Percentiles rank a stretch among this genome's conserved stretches.
Evolutionary conservation across 2,797 vertebrate species (phyloP).

Genomic region (Urosaurus nigricauda): DNA sequence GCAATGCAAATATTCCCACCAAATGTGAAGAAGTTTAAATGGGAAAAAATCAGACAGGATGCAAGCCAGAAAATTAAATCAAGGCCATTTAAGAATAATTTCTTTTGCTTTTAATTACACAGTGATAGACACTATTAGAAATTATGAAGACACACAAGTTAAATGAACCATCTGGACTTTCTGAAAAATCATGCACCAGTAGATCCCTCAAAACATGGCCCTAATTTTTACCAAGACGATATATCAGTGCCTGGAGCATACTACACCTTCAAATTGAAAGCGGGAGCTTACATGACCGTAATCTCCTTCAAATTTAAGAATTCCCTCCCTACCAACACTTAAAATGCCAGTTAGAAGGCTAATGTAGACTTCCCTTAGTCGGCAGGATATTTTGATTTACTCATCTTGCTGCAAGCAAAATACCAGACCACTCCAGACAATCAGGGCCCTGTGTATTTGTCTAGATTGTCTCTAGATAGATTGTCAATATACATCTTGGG

Average conservation of each 20-base stretch:
- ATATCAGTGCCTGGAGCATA: neutral
- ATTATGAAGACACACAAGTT: neutral
- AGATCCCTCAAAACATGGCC: neutral
- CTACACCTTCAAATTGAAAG: neutral
- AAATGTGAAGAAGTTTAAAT: conserved; percentile 5
- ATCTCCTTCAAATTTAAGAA: neutral
- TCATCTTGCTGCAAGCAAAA: conserved; percentile 3
- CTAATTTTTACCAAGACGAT: neutral
- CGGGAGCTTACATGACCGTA: neutral
- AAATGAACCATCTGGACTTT: neutral
- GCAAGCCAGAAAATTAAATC: neutral
- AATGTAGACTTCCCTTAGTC: neutral
- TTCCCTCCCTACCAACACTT: neutral
- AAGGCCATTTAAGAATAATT: neutral
- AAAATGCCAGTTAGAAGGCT: neutral
- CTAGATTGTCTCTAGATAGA: neutral
- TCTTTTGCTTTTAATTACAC: neutral
- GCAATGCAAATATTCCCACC: neutral
- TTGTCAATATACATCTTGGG: neutral
- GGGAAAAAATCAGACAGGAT: neutral
- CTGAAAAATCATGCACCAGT: neutral
- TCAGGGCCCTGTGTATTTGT: neutral
- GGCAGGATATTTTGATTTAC: neutral
- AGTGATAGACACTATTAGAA: neutral
- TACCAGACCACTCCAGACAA: neutral